Evolutionary conservation across 2,888 invertebrate genomes (phyloP), one percentile per base, ranked within the genome.

Genomic region (Trypoxylon attenuatum): DNA sequence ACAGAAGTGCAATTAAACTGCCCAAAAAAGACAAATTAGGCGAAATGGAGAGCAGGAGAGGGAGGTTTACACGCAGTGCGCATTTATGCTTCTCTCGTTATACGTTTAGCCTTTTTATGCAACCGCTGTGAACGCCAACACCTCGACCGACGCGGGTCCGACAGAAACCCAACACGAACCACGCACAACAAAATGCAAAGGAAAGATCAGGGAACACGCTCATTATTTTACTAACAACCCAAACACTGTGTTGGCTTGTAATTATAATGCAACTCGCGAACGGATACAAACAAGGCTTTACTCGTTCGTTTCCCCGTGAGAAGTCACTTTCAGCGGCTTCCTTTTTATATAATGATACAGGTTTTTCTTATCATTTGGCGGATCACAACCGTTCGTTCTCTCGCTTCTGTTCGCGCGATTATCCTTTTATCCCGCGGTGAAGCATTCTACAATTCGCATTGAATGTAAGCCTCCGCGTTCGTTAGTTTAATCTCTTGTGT

Each of bases 191-290:
- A 61, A 61, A 51, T 38, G 45, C 45, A 51, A 50, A 45, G 27
- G 39, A 29, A 45, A 50, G 45, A 33, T 33, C 33, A 57, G 33
- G 45, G 51, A 62, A 29, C 51, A 41, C 51, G 57, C 58, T 50
- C 52, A 58, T 47, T 50, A 42, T 55, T 47, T 63, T 33, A 13
- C 41, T 51, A 47, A 41, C 46, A 53, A 38, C 51, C 25, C 25
- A 21, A 25, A 49, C 41, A 58, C 25, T 21, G 39, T 55, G 58
- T 54, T 53, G 51, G 51, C 45, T 23, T 39, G 43, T 68, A 67
- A 69, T 69, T 69, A 69, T 49, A 65, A 46, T 42, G 60, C 47
- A 61, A 66, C 66, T 69, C 58, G 58, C 58, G 61, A 67, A 51
- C 45, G 38, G 51, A 43, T 56, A 42, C 38, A 54, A 41, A 39